Base-by-base conservation (phyloP, 2,113 vertebrate species). In the Mastomys natalensis region DNA sequence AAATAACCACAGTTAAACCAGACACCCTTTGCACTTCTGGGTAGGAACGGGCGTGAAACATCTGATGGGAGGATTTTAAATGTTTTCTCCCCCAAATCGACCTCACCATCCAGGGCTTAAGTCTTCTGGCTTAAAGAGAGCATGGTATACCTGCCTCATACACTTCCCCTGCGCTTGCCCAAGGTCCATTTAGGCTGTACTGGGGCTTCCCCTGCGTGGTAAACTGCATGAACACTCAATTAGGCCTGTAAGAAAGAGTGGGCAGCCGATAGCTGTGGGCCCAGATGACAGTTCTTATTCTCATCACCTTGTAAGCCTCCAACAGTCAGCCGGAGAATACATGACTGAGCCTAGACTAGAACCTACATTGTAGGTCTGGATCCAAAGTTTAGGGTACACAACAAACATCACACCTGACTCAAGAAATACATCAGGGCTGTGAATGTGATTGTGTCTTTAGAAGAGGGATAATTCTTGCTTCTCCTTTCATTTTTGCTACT, bases 1-100 rank as follows among this genome's bases (percentile, higher is more conserved):
- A 98, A 98, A 98, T 98, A 98, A 98, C 93, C 92, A 97, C 86
- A 91, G 94, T 97, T 98, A 98, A 97, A 97, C 95, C 86, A 90
- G 93, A 82, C 24, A 86, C 90, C 92, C 95, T 96, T 96, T 93
- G 92, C 62, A 91, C 97, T 95, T 95, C 86, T 93, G 1, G 0
- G 60, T 93, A 94, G 70, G 62, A 78, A 94, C 95, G 90, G 93
- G 78, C 72, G 72, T 92, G 90, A 97, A 95, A 78, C 86, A 97
- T 95, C 90, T 89, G 89, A 97, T 81, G 77, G 94, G 87, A 97
- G 82, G 92, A 76, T 95, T 94, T 97, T 94, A 94, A 97, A 43
- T 96, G 55, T 68, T 94, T 22, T 95, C 95, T 64, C 4, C 13
- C 90, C 60, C 90, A 43, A 88, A 94, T 84, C 90, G 78, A 84